These are phyloP conservation scores for Drosophila falleni DNA, from an alignment of 2,888 invertebrate genomes.

Conservation along the genomic window DNA sequence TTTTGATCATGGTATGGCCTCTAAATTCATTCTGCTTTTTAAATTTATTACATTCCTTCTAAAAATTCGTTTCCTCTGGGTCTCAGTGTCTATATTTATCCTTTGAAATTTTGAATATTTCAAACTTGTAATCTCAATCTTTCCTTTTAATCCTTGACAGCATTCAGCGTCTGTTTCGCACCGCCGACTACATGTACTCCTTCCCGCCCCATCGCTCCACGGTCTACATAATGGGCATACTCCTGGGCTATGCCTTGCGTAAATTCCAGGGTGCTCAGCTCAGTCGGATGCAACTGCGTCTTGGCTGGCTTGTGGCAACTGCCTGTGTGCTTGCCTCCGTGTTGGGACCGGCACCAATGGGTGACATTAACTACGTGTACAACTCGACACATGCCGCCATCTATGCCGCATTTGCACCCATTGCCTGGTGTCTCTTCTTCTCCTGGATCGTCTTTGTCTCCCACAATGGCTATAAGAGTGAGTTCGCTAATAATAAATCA, in stretches of 20 bases:
- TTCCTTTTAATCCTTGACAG: conserved; percentile 81
- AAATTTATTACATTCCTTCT: no score
- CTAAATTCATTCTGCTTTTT: no score
- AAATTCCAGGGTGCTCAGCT: conserved; percentile 85
- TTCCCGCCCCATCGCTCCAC: conserved; percentile 89
- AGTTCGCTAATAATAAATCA: conserved; percentile 29
- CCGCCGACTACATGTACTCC: conserved; percentile 90
- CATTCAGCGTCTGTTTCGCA: conserved; percentile 88
- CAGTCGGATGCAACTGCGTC: conserved; percentile 84
- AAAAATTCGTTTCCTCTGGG: no score
- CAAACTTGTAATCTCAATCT: no score
- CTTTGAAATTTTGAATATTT: no score
- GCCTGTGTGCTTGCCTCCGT: conserved; percentile 87
- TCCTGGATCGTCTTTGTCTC: conserved; percentile 89
- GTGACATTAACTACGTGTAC: conserved; percentile 88
- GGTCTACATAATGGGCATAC: conserved; percentile 89
- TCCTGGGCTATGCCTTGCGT: conserved; percentile 87
- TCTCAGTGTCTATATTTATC: no score
- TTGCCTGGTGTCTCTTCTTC: conserved; percentile 89
- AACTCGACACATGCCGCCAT: conserved; percentile 88
- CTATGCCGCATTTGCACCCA: conserved; percentile 90
- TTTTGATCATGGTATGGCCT: no score
- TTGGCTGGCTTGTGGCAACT: conserved; percentile 87
- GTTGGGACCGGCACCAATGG: conserved; percentile 89
- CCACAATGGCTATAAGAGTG: conserved; percentile 88